These are phyloP conservation scores for Drosophila seguyi DNA, from an alignment of 1,140 invertebrate genomes.

Conservation along the genomic window DNA sequence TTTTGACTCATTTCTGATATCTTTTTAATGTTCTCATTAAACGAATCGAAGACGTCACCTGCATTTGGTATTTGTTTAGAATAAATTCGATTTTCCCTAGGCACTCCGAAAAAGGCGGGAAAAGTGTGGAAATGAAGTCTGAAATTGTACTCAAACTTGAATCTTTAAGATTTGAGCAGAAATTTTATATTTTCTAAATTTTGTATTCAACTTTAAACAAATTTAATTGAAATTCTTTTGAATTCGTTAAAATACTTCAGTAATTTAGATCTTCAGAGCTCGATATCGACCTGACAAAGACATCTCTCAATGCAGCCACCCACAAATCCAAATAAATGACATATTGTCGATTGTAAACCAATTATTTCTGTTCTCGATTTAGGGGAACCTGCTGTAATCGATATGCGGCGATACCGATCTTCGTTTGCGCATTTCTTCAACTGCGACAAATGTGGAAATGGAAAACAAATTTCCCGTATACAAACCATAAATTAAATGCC, in stretches of 20 bases:
- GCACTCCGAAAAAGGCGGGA: neutral
- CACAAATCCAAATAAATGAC: slow-evolving; percentile 27
- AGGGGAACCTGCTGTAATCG: slow-evolving; percentile 48
- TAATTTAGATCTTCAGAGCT: slow-evolving; percentile 1
- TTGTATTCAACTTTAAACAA: too few relatives aligned
- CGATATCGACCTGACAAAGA: neutral
- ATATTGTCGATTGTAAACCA: slow-evolving; percentile 41
- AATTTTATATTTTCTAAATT: too few relatives aligned
- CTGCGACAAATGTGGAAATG: slow-evolving; percentile 31
- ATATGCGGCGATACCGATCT: slow-evolving; percentile 31
- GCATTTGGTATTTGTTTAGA: slow-evolving; percentile 45
- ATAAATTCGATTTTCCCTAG: neutral
- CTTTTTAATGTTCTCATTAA: slow-evolving; percentile 76
- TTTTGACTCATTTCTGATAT: slow-evolving; percentile 71
- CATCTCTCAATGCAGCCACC: slow-evolving; percentile 13
- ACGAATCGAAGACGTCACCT: slow-evolving; percentile 44
- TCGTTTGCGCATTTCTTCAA: slow-evolving; percentile 12
- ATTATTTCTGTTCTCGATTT: slow-evolving; percentile 38
- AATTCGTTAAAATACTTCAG: neutral
- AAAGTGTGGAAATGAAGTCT: neutral
- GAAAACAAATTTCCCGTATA: slow-evolving; percentile 60
- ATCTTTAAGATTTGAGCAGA: neutral
- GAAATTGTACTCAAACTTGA: neutral
- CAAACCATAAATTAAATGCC: slow-evolving; percentile 39
- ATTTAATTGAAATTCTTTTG: neutral